These are phyloP conservation scores for Drosophila robusta DNA, from an alignment of 2,888 invertebrate species.

Conservation along the genomic window DNA sequence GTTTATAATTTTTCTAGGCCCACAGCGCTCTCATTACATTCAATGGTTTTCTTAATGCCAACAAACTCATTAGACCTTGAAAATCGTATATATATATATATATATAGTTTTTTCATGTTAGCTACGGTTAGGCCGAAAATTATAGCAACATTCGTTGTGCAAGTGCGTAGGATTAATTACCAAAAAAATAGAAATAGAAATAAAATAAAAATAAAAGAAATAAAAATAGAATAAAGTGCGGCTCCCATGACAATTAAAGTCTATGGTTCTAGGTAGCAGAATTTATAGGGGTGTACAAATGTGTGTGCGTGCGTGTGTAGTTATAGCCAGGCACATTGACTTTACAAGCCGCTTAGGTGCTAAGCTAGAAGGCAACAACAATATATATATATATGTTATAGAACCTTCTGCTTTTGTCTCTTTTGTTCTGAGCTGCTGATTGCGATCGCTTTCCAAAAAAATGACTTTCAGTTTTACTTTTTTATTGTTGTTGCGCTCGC, in stretches of 20 bases:
- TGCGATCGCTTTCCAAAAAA: slow-evolving; percentile 52
- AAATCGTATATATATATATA: slow-evolving; percentile 33
- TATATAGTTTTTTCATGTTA: slow-evolving; percentile 7
- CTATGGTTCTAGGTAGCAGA: slow-evolving; percentile 25
- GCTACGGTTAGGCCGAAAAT: slow-evolving; percentile 50
- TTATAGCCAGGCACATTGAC: slow-evolving; percentile 49
- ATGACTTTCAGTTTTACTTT: slow-evolving; percentile 67
- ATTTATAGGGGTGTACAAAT: slow-evolving; percentile 1
- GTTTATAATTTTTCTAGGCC: slow-evolving; percentile 56
- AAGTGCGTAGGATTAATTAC: slow-evolving; percentile 76
- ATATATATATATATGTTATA: background rate
- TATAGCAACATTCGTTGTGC: slow-evolving; percentile 70
- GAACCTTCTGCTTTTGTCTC: slow-evolving; percentile 27
- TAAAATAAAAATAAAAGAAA: slow-evolving; percentile 17
- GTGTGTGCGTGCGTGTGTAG: background rate
- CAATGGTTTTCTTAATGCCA: slow-evolving; percentile 54
- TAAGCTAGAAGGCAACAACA: slow-evolving; percentile 9
- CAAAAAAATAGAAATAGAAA: slow-evolving; percentile 31
- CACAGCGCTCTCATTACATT: slow-evolving; percentile 70
- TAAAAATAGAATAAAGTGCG: slow-evolving; percentile 54
- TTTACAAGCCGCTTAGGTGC: slow-evolving; percentile 56
- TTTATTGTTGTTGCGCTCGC: slow-evolving; percentile 13
- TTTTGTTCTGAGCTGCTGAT: slow-evolving; percentile 31
- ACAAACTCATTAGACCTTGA: slow-evolving; percentile 82
- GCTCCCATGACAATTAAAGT: slow-evolving; percentile 66